Percentiles rank a stretch among this genome's conserved stretches.
Conservation (phyloP, 2,797 vertebrate species). For the Oryzias sinensis region DNA sequence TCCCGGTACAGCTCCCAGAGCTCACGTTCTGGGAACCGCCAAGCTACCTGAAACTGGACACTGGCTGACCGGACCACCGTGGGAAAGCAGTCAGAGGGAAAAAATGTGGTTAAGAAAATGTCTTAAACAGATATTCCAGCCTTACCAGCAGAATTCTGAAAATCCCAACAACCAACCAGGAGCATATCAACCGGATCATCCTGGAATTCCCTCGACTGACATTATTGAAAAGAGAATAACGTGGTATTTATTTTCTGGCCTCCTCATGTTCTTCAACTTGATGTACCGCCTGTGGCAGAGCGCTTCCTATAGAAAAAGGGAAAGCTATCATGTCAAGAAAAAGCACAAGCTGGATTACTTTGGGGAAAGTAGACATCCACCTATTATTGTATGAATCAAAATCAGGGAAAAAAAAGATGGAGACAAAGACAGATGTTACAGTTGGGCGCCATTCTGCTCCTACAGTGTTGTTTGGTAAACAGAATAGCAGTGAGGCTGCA, state of each 20-base stretch:
- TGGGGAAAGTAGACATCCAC: slow-evolving; percentile 19
- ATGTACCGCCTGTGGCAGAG: slow-evolving; percentile 22
- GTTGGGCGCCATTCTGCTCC: slow-evolving; percentile 16
- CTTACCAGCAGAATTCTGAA: slow-evolving; percentile 1
- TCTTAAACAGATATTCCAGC: slow-evolving; percentile 28
- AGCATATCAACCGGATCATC: slow-evolving; percentile 37
- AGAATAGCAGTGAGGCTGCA: slow-evolving; percentile 5
- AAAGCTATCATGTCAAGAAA: slow-evolving; percentile 24
- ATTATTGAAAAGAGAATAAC: slow-evolving; percentile 35
- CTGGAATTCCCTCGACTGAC: slow-evolving; percentile 29
- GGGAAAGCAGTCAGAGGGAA: slow-evolving; percentile 47
- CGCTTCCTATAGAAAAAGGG: neutral
- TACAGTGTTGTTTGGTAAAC: neutral
- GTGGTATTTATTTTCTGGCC: slow-evolving; percentile 41
- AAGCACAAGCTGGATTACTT: slow-evolving; percentile 36
- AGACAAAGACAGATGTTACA: slow-evolving; percentile 37
- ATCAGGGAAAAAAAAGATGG: slow-evolving; percentile 7
- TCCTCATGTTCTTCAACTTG: slow-evolving; percentile 36
- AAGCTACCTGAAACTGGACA: slow-evolving; percentile 65
- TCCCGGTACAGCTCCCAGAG: slow-evolving; percentile 60
- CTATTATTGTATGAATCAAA: slow-evolving; percentile 25
- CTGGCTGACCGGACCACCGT: slow-evolving; percentile 52
- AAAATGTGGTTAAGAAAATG: slow-evolving; percentile 47
- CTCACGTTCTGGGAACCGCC: slow-evolving; percentile 61
- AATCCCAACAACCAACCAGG: slow-evolving; percentile 20